A percentile compares a stretch with the other conserved stretches of the same genome.
Conservation (phyloP, 2,797 vertebrate species). For the Numenius phaeopus region DNA sequence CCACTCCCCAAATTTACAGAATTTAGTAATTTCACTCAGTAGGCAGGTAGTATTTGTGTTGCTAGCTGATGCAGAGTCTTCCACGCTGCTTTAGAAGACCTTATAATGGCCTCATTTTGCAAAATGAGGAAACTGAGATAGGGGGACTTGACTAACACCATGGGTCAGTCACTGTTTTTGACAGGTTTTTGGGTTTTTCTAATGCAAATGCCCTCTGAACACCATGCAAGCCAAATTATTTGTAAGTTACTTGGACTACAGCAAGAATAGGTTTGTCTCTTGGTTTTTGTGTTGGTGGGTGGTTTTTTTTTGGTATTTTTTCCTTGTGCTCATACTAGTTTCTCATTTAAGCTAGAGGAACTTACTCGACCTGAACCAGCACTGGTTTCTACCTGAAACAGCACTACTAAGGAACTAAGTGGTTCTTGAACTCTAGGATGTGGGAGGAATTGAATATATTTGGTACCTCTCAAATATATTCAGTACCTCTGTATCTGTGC, state of each 20-base stretch:
- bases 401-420: not conserved
- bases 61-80: not conserved
- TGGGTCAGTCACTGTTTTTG: not conserved
- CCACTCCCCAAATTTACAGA: not conserved
- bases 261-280: not conserved
- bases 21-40: not conserved
- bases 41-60: not conserved
- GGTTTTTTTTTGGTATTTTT: not conserved
- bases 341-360: not conserved
- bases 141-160: not conserved
- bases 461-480: not conserved
- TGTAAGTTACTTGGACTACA: not conserved
- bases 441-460: not conserved
- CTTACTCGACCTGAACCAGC: not conserved
- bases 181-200: not conserved
- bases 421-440: not conserved
- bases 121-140: not conserved
- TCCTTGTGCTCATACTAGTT: not conserved
- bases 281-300: too few species aligned
- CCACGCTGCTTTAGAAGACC: not conserved
- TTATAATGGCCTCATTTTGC: not conserved
- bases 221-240: not conserved
- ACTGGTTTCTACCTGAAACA: not conserved
- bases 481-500: not conserved
- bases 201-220: not conserved